Base-by-base conservation (phyloP, 2,797 vertebrate genomes). In the Protosalanx chinensis region DNA sequence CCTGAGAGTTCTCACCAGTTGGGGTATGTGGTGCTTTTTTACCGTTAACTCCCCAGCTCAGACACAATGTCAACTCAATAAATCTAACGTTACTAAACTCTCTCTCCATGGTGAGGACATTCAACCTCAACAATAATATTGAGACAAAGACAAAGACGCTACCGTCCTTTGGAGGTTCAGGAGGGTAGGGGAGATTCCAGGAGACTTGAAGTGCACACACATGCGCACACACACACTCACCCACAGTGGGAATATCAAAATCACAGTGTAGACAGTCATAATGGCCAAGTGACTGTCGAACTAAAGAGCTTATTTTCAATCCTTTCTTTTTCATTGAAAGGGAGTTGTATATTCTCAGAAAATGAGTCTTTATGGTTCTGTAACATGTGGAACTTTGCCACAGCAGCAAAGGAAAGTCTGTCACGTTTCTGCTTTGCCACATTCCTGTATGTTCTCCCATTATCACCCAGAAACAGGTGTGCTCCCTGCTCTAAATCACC, bases 401-500 rank as follows among this genome's bases (percentile, higher is more conserved):
- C 3, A 33, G 66, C 15, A 29, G 27, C 3, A 23, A 15, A 32
- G 46, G 30, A 67, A 6, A 66, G 10, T 41, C 5, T 20, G 37
- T 16, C 51, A 56, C 51, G n/a, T 16, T 56, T 56, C 51, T n/a
- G 18, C 15, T 56, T 13, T 33, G 66, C 27, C 7, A 32, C 51
- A 67, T 67, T 56, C 66, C 66, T 18, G 7, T 29, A 1, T 61
- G 59, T 56, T 57, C 29, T 67, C 51, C 66, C 30, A 67, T 65
- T 29, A 56, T 57, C 29, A 56, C 49, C 30, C 16, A 29, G 46
- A 67, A 67, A 53, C 51, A 67, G 66, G 66, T 67, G 66, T 67
- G 66, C 66, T 57, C 51, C 18, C 51, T 56, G 18, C 51, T 4
- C 51, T 56, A 56, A 65, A 20, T 46, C 41, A 46, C 41, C 41